Evolutionary conservation across 2,113 vertebrate genomes (phyloP).

Genomic region (Proteles cristata): DNA sequence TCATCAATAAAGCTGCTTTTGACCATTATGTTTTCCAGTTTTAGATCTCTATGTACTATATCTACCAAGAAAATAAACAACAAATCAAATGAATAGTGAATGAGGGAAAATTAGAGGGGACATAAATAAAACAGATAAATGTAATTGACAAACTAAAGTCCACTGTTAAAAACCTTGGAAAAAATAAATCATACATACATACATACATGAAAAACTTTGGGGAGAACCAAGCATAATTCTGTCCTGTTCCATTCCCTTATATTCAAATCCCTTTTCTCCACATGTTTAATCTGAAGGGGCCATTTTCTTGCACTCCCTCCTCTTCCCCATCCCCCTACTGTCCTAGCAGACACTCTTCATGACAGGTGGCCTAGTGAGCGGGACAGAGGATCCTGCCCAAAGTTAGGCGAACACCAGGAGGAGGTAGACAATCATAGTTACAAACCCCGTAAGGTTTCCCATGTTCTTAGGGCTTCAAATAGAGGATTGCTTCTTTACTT

Average conservation of each 20-base stretch:
- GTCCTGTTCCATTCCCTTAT: background rate
- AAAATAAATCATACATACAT: too few relatives aligned
- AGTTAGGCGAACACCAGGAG: background rate
- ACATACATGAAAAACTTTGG: too few relatives aligned
- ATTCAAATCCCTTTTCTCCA: background rate
- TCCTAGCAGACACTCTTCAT: background rate
- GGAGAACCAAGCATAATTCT: background rate
- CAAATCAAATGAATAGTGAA: slow-evolving; percentile 48
- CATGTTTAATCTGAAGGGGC: background rate
- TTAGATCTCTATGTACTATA: slow-evolving; percentile 92
- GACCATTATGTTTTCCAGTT: slow-evolving; percentile 95
- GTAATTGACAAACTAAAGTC: background rate
- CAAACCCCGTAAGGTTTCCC: background rate
- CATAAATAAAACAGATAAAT: background rate
- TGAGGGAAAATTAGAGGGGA: background rate
- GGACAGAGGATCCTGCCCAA: background rate
- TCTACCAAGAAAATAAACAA: slow-evolving; percentile 85
- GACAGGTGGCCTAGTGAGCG: background rate
- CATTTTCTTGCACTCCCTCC: background rate
- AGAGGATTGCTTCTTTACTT: background rate
- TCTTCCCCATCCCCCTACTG: background rate
- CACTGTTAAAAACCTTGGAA: background rate
- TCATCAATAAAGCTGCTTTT: slow-evolving; percentile 88
- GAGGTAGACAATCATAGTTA: background rate
- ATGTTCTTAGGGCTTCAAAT: background rate